phyloP scores from a whole-genome alignment of 2,113 vertebrate genomes.

The Rhea pennata region DNA sequence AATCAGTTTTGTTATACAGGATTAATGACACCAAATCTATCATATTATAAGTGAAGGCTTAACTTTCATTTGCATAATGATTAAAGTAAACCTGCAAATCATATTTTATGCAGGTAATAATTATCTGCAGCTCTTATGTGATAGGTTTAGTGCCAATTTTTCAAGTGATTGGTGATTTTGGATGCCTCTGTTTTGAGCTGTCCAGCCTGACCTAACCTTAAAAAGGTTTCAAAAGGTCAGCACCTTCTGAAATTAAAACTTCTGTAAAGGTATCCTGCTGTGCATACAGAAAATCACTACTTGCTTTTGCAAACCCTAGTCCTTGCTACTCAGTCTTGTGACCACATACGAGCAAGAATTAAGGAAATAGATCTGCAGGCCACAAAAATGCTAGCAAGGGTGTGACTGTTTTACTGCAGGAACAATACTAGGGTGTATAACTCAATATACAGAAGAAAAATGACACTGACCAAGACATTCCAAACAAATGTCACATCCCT shows the following conservation, averaged over 20 bases:
- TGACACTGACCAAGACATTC: background rate
- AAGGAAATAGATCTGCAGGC: background rate
- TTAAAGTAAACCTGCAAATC: conserved; percentile 9
- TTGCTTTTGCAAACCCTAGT: conserved; percentile 17
- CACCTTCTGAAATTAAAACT: background rate
- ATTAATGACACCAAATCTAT: background rate
- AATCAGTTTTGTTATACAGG: background rate
- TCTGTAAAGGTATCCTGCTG: background rate
- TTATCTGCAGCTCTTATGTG: background rate
- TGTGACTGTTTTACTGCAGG: background rate
- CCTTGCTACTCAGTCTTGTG: background rate
- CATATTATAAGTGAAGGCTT: background rate
- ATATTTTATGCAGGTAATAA: background rate
- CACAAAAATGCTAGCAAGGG: conserved; percentile 45
- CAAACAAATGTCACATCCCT: background rate
- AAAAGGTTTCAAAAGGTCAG: background rate
- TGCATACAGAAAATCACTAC: background rate
- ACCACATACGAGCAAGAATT: conserved; percentile 21
- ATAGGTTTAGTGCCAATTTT: background rate
- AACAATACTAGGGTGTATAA: conserved; percentile 4
- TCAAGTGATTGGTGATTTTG: background rate
- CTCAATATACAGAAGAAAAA: conserved; percentile 2
- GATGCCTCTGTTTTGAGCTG: background rate
- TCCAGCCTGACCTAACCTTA: background rate
- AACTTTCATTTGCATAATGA: conserved; percentile 25